Evolutionary conservation across 2,888 invertebrate species (phyloP).

Genomic region (Allophyes oxyacanthae): DNA sequence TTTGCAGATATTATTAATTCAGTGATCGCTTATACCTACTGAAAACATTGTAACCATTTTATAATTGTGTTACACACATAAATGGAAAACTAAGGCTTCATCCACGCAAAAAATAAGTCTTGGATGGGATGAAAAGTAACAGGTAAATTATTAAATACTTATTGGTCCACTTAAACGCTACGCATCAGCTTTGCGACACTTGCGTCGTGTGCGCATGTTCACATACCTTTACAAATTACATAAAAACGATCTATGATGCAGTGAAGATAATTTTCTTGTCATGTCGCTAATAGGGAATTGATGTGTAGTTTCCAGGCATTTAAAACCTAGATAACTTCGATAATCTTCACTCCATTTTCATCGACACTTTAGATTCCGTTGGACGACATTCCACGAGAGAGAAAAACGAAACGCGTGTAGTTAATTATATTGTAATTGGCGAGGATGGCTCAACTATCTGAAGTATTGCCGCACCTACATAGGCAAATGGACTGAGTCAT

Average conservation of each 20-base stretch:
- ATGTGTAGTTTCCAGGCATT: slow-evolving; percentile 62
- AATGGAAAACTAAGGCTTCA: slow-evolving; percentile 25
- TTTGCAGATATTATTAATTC: too few relatives aligned
- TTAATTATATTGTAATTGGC: slow-evolving; percentile 56
- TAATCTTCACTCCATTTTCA: slow-evolving; percentile 61
- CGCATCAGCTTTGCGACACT: slow-evolving; percentile 46
- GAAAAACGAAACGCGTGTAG: slow-evolving; percentile 43
- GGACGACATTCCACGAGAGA: slow-evolving; percentile 48
- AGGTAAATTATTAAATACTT: slow-evolving; percentile 42
- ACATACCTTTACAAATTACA: slow-evolving; percentile 53
- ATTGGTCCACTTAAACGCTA: slow-evolving; percentile 29
- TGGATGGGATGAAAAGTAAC: slow-evolving; percentile 37
- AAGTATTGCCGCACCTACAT: slow-evolving; percentile 23
- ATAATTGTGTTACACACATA: too few relatives aligned
- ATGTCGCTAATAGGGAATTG: slow-evolving; percentile 63
- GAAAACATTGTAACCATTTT: too few relatives aligned
- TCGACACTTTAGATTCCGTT: slow-evolving; percentile 56
- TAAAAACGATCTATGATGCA: slow-evolving; percentile 53
- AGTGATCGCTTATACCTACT: too few relatives aligned
- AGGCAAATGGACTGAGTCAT: slow-evolving; percentile 36
- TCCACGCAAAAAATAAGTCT: slow-evolving; percentile 30
- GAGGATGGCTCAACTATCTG: slow-evolving; percentile 40
- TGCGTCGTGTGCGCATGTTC: slow-evolving; percentile 8
- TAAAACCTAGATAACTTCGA: slow-evolving; percentile 57
- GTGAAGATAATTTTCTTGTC: slow-evolving; percentile 64